A percentile compares a stretch with the other conserved stretches of the same genome.
These are phyloP conservation scores for Strix occidentalis DNA, from an alignment of 2,797 vertebrate genomes.

Conservation along the genomic window DNA sequence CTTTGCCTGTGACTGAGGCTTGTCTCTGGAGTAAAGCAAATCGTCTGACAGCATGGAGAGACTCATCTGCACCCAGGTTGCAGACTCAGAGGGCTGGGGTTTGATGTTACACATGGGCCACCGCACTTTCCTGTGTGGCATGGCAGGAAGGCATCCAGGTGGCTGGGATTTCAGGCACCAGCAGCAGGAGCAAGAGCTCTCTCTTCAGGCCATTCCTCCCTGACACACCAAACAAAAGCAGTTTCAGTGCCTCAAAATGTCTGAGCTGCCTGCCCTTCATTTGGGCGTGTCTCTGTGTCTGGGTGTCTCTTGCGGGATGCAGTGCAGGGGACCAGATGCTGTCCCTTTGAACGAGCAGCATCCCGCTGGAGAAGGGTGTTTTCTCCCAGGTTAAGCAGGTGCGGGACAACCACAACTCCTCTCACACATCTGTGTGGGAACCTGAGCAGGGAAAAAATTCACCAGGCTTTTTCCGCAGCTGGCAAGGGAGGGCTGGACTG, in stretches of 20 bases:
- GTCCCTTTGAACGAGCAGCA: rapidly evolving
- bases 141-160: neutral
- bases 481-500: neutral
- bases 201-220: neutral
- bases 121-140: rapidly evolving
- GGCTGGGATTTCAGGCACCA: neutral
- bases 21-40: neutral
- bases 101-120: neutral
- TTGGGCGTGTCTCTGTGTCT: neutral
- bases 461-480: neutral
- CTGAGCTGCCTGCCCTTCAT: neutral
- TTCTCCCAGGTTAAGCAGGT: neutral
- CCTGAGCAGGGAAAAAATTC: neutral
- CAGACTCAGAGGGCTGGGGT: neutral
- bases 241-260: rapidly evolving
- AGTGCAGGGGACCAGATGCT: neutral
- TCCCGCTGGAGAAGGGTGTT: neutral
- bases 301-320: rapidly evolving
- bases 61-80: rapidly evolving
- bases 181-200: neutral
- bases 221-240: neutral
- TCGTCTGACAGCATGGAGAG: rapidly evolving
- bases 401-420: neutral
- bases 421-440: neutral
- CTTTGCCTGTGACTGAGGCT: neutral